These are phyloP conservation scores for Ricordea florida DNA, from an alignment of 92 coral and sea anemone genomes.

Conservation along the genomic window DNA sequence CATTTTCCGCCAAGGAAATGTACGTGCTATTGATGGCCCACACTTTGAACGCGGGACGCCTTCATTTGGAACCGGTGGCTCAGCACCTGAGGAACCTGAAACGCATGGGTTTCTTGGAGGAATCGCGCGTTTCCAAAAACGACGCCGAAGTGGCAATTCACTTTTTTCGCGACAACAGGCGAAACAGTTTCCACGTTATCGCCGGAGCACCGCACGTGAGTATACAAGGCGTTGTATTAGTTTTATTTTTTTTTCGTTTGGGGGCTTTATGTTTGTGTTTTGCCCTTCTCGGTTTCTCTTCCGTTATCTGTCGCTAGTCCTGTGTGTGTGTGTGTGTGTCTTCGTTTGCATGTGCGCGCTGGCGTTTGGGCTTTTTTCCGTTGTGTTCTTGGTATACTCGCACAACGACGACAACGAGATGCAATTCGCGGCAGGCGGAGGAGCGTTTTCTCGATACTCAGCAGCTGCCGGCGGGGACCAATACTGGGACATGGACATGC, in stretches of 20 bases:
- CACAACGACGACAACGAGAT: no score
- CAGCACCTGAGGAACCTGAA: background rate
- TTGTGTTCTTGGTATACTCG: no score
- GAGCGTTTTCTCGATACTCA: no score
- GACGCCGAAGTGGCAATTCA: background rate
- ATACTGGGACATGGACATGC: no score
- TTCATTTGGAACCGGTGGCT: background rate
- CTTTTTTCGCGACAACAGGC: background rate
- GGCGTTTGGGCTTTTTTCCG: no score
- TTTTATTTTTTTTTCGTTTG: background rate
- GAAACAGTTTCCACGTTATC: conserved; percentile 4
- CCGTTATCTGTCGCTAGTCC: no score
- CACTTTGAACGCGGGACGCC: background rate
- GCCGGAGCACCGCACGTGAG: conserved; percentile 8
- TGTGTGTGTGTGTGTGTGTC: no score
- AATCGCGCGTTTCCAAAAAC: background rate
- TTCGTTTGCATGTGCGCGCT: no score
- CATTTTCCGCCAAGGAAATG: background rate
- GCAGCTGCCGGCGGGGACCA: no score
- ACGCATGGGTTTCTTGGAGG: background rate
- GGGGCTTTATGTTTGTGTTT: background rate
- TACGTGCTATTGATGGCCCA: background rate
- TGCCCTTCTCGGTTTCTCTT: no score
- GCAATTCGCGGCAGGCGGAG: no score
- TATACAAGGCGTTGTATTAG: no score